Conservation (phyloP, 2,797 vertebrate species). For the Linurgus olivaceus region DNA sequence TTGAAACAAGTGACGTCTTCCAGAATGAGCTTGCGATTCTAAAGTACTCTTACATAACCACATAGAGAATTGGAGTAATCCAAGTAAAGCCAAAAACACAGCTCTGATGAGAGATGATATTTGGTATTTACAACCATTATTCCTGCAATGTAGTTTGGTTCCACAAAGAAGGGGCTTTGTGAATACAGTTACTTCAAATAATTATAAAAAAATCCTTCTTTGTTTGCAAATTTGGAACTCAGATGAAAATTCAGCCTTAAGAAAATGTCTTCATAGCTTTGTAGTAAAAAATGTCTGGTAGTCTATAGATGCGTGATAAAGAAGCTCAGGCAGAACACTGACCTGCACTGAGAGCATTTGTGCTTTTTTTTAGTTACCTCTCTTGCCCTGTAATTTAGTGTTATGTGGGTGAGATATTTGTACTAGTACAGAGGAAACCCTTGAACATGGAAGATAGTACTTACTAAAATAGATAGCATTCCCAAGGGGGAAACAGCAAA, state of each 20-base stretch:
- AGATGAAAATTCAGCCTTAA: neutral
- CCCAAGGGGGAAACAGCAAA: conserved; percentile 10
- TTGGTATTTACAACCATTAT: neutral
- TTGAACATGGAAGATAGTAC: neutral
- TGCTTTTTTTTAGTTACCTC: neutral
- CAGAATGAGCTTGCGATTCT: neutral
- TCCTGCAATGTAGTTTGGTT: neutral
- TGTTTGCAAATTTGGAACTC: neutral
- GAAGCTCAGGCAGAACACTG: neutral
- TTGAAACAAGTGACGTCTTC: neutral
- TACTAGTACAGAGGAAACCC: neutral
- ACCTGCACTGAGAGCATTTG: neutral
- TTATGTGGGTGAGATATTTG: neutral
- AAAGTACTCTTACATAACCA: neutral
- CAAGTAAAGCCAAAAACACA: neutral
- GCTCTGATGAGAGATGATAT: neutral
- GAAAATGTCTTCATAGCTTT: neutral
- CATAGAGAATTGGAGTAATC: neutral
- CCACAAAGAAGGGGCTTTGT: neutral
- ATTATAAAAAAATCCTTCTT: neutral
- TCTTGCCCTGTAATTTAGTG: neutral
- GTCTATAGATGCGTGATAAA: neutral
- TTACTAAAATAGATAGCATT: neutral
- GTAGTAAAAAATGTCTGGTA: neutral
- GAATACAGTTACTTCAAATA: neutral